Base-by-base conservation (phyloP, 2,797 vertebrate species). In the Chromis chromis region DNA sequence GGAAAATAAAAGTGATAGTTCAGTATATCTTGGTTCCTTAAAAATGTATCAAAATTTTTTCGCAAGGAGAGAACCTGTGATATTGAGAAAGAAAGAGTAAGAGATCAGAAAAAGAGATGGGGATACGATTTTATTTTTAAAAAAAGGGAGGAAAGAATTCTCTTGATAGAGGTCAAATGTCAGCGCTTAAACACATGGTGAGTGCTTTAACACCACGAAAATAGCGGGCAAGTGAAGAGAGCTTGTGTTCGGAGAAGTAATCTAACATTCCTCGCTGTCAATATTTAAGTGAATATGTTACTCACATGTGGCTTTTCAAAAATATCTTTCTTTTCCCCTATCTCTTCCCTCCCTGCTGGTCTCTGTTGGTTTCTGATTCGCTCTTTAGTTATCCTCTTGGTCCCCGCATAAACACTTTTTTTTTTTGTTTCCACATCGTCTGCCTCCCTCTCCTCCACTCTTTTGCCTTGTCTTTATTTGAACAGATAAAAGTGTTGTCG, bases 401-500 rank as follows among this genome's bases (percentile, higher is more conserved):
- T 80, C 53, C 24, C 65, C 25, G 71, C 74, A 67, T 74, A 75
- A 87, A 79, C 75, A 78, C 49, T 79, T 69, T 72, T 40, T 40
- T 42, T 42, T n/a, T 49, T 55, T 54, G 70, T 83, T 81, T 80
- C 77, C 64, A 64, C 80, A 70, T 68, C 69, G 53, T 67, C 74
- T 50, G 55, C 60, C 50, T 25, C 48, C 24, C 31, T 31, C 56
- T 10, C 24, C 21, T 14, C 25, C 3, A 22, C 50, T 56, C 65
- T 48, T 65, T 64, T 66, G 4, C 50, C 50, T 25, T 46, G 54
- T 71, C 75, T 81, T 77, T 72, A 78, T 82, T 82, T 82, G 62
- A 85, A 66, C 60, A 78, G 89, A 91, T 92, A 85, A 88, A 92
- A 88, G 86, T n/a, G 59, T 70, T 12, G 76, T 80, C 58, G 62